Conservation (phyloP, 2,113 vertebrate species). For the Oncorhynchus mykiss region DNA sequence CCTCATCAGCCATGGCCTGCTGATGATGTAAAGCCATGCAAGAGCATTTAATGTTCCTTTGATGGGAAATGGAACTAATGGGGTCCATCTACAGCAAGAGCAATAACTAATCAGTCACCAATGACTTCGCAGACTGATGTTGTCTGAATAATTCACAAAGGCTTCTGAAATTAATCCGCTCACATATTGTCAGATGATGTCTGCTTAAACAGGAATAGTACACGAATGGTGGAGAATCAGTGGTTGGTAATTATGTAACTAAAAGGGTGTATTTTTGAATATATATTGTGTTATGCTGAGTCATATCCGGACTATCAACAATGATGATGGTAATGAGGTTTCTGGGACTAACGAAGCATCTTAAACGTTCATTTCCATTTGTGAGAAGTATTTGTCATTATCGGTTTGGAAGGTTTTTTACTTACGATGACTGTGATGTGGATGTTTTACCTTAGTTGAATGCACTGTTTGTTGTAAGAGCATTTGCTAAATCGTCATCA, state of each 20-base stretch:
- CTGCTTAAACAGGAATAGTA: neutral
- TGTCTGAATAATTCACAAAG: constrained; percentile 36
- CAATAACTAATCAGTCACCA: constrained; percentile 3
- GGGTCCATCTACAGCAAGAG: constrained; percentile 29
- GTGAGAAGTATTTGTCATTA: too few species aligned
- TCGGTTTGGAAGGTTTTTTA: too few species aligned
- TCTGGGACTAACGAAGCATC: neutral
- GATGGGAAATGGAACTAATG: constrained; percentile 51
- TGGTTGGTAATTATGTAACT: neutral
- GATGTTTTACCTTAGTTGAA: too few species aligned
- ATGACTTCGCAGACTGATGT: constrained; percentile 22
- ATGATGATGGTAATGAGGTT: neutral
- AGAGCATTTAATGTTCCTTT: constrained; percentile 37
- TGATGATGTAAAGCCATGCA: constrained; percentile 44
- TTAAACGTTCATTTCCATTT: too few species aligned
- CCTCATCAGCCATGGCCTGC: neutral
- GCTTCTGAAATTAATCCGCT: constrained; percentile 27
- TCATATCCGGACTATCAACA: neutral
- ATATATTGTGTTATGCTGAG: neutral
- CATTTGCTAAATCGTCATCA: too few species aligned
- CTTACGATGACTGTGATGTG: too few species aligned
- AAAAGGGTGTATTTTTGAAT: neutral
- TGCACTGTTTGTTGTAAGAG: too few species aligned
- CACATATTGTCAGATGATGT: neutral
- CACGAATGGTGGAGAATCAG: neutral